A percentile compares a stretch with the other conserved stretches of the same genome.
Evolutionary conservation across 2,113 vertebrate genomes (phyloP).

Genomic region (Myrmecophaga tridactyla): DNA sequence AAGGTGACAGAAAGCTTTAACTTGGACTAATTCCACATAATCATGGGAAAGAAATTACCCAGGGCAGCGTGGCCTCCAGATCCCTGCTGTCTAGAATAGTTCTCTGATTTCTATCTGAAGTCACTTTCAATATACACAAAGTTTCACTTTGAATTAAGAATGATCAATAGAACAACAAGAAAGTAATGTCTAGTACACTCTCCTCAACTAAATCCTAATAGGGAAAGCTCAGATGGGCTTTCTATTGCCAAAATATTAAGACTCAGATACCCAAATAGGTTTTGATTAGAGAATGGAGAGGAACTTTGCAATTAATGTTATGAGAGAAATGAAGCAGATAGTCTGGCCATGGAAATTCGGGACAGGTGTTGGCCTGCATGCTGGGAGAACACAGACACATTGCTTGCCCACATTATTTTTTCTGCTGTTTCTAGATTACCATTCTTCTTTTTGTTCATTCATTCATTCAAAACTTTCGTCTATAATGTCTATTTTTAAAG

Average conservation of each 20-base stretch:
- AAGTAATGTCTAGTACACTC: background rate
- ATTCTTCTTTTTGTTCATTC: background rate
- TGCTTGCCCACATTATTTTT: background rate
- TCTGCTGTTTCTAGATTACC: background rate
- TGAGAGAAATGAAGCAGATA: background rate
- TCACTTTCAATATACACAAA: constrained; percentile 5
- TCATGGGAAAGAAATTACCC: background rate
- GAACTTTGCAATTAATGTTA: background rate
- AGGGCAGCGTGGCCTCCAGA: background rate
- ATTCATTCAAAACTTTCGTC: background rate
- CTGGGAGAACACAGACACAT: too few species aligned
- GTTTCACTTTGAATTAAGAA: constrained; percentile 33
- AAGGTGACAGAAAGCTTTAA: constrained; percentile 16
- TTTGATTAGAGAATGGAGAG: background rate
- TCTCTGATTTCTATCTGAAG: background rate
- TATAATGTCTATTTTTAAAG: background rate
- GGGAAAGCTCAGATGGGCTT: background rate
- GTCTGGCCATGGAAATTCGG: background rate
- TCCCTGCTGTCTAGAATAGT: background rate
- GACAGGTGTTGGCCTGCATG: background rate
- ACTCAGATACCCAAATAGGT: background rate
- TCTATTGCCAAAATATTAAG: background rate
- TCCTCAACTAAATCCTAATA: background rate
- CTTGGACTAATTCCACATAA: background rate
- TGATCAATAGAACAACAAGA: background rate